Evolutionary conservation across 2,888 invertebrate genomes (phyloP), one percentile per base, ranked within the genome.

Genomic region (Leucozona laternaria): DNA sequence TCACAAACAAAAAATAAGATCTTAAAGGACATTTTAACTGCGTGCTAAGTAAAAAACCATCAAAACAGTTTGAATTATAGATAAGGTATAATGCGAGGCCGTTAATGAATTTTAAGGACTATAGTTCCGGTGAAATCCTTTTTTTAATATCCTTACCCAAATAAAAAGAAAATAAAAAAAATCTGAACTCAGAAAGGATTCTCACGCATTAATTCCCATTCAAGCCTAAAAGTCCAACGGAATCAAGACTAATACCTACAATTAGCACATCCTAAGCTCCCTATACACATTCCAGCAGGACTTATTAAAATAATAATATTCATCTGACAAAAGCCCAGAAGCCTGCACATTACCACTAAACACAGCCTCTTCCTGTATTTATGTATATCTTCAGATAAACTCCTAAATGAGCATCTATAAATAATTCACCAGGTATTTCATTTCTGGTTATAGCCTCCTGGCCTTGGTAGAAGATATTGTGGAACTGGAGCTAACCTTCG

Each of bases 371-470:
- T 43, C 57, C 55, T n/a, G 31, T 57, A 66, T 66, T 66, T 28
- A 40, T 43, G 37, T 68, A 22, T 25, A 28, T 71, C 71, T 71
- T 43, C 60, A 53, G 64, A 82, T 66, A 64, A 79, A 62, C 43
- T 75, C 68, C 45, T 68, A 60, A 71, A 71, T 79, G 75, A 70
- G 48, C 57, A 58, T 76, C 80, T 71, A 75, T 84, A 84, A 84
- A 84, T 84, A 84, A 84, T 84, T 84, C 76, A 84, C 75, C 84
- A 70, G 84, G 70, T 57, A 70, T 79, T 79, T 79, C 71, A 84
- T 75, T 80, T 45, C 71, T 53, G 68, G 58, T 15, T 37, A 37
- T 40, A 37, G 60, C 37, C 40, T 60, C 4, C n/a, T 60, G 37
- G 37, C 25, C 25, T 53, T 25, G 25, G 53, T 20, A 45, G n/a